Conservation (phyloP, 2,797 vertebrate genomes). For the Octomys mimax region DNA sequence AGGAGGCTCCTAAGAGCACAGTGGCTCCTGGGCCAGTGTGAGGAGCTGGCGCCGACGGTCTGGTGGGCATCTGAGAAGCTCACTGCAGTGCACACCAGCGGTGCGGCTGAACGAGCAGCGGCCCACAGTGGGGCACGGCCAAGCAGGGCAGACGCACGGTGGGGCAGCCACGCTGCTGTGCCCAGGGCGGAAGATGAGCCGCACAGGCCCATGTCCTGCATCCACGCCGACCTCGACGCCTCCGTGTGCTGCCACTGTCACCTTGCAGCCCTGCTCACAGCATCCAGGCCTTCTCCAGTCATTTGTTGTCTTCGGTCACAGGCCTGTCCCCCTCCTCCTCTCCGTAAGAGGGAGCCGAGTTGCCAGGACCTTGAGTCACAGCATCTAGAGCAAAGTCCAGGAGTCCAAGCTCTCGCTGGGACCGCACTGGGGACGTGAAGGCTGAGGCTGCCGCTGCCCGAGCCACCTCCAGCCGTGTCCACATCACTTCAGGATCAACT, state of each 20-base stretch:
- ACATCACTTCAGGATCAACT: not conserved
- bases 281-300: not conserved
- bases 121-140: accelerated
- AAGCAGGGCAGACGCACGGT: accelerated
- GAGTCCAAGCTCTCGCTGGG: accelerated
- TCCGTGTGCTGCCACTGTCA: accelerated
- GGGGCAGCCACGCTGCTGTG: accelerated
- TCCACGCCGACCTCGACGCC: accelerated
- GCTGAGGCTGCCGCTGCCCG: accelerated
- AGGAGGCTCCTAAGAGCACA: accelerated
- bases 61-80: accelerated
- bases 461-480: not conserved
- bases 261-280: accelerated
- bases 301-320: too few relatives aligned
- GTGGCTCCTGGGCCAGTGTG: not conserved
- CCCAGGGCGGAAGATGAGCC: accelerated
- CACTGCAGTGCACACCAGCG: accelerated
- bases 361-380: not conserved
- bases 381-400: not conserved
- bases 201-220: accelerated
- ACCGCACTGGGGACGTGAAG: accelerated
- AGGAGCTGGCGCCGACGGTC: not conserved
- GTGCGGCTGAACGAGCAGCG: accelerated
- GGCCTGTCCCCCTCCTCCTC: not conserved
- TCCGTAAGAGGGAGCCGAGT: not conserved